Base-by-base conservation (phyloP, 2,797 vertebrate species). In the Acanthiza pusilla region DNA sequence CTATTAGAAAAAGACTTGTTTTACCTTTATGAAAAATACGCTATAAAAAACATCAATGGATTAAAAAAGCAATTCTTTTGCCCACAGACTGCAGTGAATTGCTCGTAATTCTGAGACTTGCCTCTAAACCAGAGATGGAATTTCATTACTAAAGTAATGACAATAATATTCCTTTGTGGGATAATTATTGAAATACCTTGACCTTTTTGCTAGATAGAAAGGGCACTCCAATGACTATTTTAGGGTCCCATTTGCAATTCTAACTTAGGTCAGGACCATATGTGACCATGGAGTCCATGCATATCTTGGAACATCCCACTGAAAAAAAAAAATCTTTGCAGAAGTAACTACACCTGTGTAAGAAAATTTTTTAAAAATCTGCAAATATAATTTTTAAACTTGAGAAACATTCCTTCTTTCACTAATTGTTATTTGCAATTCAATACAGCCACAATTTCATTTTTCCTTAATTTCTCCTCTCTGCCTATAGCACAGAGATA, bases 401-500 rank as follows among this genome's bases (percentile, higher is more conserved):
- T 45, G 15, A 53, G 19, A 70, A 70, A 26, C 7, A 19, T 70
- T 36, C 7, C 12, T 76, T 60, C 17, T 19, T 18, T 54, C 17
- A 20, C 5, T 70, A 55, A 55, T n/a, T 62, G 9, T 26, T 70
- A 50, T 8, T 5, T 70, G 27, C 50, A 88, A 63, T 8, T 45
- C 36, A 48, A 57, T 27, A 38, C 5, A 65, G 18, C 3, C 25
- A 48, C 15, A 25, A 30, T 34, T 68, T 40, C 17, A n/a, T 75
- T 66, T 70, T 72, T 25, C 38, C 5, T 7, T 22, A 48, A 3
- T 51, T 82, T 43, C 10, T 90, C 8, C 22, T 58, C 17, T 76
- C 36, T 48, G 4, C 8, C 32, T 55, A n/a, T 1, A 53, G 14
- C 0, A 0, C 2, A 3, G 34, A 20, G 7, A 36, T 48, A 57